Conservation (phyloP, 1,140 invertebrate species). For the Himalopsyche phryganea region DNA sequence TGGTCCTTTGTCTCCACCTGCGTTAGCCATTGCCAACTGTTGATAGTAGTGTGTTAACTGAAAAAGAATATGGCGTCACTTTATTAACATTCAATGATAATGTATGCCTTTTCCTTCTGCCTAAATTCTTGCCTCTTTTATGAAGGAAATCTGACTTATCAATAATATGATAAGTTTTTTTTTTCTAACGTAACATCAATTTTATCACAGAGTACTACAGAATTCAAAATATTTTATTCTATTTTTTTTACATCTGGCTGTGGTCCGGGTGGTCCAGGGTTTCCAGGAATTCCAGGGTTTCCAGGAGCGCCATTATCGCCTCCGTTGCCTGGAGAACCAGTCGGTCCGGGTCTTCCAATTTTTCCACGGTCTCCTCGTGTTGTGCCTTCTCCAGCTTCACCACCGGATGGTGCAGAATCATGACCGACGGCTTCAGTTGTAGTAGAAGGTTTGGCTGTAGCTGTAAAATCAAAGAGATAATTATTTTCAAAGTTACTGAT, state of each 20-base stretch:
- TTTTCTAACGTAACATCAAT: no score
- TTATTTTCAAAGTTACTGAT: no score
- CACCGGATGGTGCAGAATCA: slow-evolving; percentile 38
- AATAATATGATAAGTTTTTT: no score
- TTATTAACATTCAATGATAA: no score
- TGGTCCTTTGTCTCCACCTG: slow-evolving; percentile 72
- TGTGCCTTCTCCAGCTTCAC: slow-evolving; percentile 40
- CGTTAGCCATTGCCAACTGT: slow-evolving; percentile 61
- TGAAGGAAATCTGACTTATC: no score
- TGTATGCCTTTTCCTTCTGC: no score
- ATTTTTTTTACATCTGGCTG: slow-evolving; percentile 71
- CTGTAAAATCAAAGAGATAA: no score
- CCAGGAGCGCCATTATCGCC: slow-evolving; percentile 63
- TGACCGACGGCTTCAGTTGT: slow-evolving; percentile 36
- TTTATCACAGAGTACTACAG: no score
- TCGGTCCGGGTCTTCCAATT: slow-evolving; percentile 54
- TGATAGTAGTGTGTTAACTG: slow-evolving; percentile 60
- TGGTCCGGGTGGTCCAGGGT: slow-evolving; percentile 67
- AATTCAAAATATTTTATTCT: no score
- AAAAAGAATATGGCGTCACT: no score
- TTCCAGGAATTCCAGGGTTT: slow-evolving; percentile 66
- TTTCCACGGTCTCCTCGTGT: slow-evolving; percentile 46
- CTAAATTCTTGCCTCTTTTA: no score
- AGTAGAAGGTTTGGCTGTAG: slow-evolving; percentile 15
- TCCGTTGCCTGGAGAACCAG: slow-evolving; percentile 60